Conservation (phyloP, 2,797 vertebrate species). For the Oreonectes daqikongensis region DNA sequence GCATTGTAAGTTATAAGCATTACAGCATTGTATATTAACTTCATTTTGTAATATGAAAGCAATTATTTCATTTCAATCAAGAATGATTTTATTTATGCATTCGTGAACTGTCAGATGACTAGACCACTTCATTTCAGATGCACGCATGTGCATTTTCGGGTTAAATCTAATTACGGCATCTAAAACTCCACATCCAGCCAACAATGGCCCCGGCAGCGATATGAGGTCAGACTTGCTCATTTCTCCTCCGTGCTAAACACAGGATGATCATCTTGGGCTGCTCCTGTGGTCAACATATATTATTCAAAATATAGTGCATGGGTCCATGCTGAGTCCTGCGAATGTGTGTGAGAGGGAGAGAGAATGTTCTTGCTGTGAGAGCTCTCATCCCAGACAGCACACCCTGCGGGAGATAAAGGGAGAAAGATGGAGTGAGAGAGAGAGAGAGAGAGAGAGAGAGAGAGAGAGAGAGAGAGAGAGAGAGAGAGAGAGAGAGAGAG, state of each 20-base stretch:
- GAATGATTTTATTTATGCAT: not conserved
- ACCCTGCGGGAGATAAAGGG: slow-evolving; percentile 31
- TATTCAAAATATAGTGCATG: slow-evolving; percentile 48
- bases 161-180: not conserved
- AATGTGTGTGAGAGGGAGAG: slow-evolving; percentile 44
- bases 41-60: no score
- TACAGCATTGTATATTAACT: no score
- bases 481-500: not conserved
- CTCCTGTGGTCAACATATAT: slow-evolving; percentile 46
- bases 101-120: not conserved
- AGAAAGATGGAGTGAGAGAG: slow-evolving; percentile 2
- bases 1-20: no score
- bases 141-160: not conserved
- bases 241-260: slow-evolving; percentile 23
- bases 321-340: slow-evolving; percentile 39
- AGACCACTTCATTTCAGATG: not conserved
- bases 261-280: slow-evolving; percentile 43
- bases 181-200: not conserved
- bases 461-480: not conserved
- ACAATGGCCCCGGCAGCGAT: slow-evolving; percentile 7
- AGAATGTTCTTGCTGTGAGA: slow-evolving; percentile 56
- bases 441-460: not conserved
- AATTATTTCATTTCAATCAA: not conserved
- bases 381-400: slow-evolving; percentile 46
- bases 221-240: slow-evolving; percentile 48